Conservation (phyloP, 2,888 invertebrate genomes). For the Dynastes maya region DNA sequence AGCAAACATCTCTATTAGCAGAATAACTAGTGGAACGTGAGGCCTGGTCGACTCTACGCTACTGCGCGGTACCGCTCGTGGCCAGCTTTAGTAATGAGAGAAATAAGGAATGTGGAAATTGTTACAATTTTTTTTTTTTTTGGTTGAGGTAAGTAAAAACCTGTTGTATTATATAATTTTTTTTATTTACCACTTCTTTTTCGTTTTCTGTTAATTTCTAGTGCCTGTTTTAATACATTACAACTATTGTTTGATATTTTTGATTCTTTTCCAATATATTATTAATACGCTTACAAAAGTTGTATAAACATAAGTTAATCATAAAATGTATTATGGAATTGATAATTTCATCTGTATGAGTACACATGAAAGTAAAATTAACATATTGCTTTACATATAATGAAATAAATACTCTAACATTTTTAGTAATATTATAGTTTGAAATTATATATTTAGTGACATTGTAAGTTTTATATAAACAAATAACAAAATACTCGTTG, state of each 20-base stretch:
- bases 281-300: conserved; percentile 8
- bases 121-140: too few relatives aligned
- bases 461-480: neutral
- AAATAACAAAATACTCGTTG: neutral
- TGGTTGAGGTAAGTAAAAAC: too few relatives aligned
- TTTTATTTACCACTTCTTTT: neutral
- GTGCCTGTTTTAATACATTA: neutral
- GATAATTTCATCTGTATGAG: conserved; percentile 4
- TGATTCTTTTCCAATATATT: neutral
- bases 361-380: conserved; percentile 10
- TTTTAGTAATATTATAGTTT: neutral
- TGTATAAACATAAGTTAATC: conserved; percentile 3
- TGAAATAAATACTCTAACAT: neutral
- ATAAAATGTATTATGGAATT: conserved; percentile 14
- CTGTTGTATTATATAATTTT: too few relatives aligned
- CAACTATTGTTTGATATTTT: neutral
- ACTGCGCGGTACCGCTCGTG: too few relatives aligned
- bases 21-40: too few relatives aligned
- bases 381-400: neutral
- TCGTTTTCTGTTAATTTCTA: conserved; percentile 3
- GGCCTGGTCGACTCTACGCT: too few relatives aligned
- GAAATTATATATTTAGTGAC: conserved; percentile 5
- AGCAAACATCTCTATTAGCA: too few relatives aligned
- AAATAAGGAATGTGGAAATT: too few relatives aligned
- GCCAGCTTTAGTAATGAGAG: too few relatives aligned